phyloP scores from a whole-genome alignment of 2,888 invertebrate genomes.

The Fragum fragum region DNA sequence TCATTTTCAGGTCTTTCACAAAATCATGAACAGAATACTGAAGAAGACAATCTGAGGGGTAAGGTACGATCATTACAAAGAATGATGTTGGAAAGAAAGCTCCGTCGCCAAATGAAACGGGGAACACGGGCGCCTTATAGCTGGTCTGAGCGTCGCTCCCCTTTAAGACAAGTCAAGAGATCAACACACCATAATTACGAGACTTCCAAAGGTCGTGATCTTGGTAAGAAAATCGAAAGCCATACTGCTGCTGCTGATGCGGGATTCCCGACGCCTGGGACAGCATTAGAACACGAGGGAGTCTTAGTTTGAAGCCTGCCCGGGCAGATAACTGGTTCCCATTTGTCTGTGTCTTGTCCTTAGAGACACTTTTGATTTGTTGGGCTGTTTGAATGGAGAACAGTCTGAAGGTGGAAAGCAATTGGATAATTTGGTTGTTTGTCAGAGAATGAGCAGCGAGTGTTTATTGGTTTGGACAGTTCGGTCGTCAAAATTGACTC shows the following conservation, averaged over 20 bases:
- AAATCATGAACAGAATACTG: conserved; percentile 12
- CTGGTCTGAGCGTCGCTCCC: conserved; percentile 59
- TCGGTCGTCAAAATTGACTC: background rate
- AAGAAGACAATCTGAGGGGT: conserved; percentile 89
- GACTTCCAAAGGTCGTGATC: conserved; percentile 42
- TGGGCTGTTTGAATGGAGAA: conserved; percentile 25
- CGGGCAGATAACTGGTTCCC: conserved; percentile 50
- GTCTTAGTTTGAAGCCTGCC: conserved; percentile 74
- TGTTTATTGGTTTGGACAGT: background rate
- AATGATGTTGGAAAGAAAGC: conserved; percentile 96
- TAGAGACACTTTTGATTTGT: conserved; percentile 56
- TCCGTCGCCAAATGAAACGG: conserved; percentile 90
- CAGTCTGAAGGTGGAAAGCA: background rate
- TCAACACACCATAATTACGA: conserved; percentile 38
- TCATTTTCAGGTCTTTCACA: conserved; percentile 28
- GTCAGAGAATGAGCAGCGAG: background rate
- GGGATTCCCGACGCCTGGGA: conserved; percentile 39
- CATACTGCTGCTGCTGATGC: conserved; percentile 43
- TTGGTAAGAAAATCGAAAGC: conserved; percentile 39
- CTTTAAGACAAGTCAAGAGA: conserved; percentile 34
- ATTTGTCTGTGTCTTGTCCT: conserved; percentile 64
- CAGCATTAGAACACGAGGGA: conserved; percentile 74
- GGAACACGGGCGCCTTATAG: conserved; percentile 87
- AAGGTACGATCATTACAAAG: conserved; percentile 95
- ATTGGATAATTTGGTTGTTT: conserved; percentile 11